Evolutionary conservation across 2,797 vertebrate genomes (phyloP), one percentile per base, ranked within the genome.

Genomic region (Crypturellus tataupa): DNA sequence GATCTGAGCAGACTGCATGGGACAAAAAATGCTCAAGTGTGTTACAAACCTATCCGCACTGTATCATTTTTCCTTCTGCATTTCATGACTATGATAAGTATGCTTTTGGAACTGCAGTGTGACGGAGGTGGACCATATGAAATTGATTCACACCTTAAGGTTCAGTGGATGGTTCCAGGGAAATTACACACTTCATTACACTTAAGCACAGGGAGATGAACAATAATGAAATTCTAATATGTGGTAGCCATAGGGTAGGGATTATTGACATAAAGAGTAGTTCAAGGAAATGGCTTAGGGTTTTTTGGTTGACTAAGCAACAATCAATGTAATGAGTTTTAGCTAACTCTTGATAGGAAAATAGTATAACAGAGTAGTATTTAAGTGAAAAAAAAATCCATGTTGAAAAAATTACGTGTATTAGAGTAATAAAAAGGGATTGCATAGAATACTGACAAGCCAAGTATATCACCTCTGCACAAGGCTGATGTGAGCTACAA

Each of bases 161-260:
- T 21, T 80, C 53, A 80, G 20, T 53, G 39, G 44, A 89, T 80
- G 46, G 17, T 89, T 94, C 75, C 65, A 89, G 44, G 47, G 56
- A 95, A 95, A 94, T 95, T 76, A 89, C 56, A 91, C 78, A 84
- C 51, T 76, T 90, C 71, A 90, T 94, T 91, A 88, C 40, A 87
- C 51, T 89, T 68, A 84, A 93, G 68, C 21, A 67, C 29, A 92
- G 55, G 67, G 24, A 89, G 39, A 76, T 56, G 55, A 89, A 69
- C 64, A 88, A 64, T 69, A 94, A 84, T 90, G 60, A 78, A 93
- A 93, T 80, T 35, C 9, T 95, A 92, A 92, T 75, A 94, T 60
- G 8, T 14, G 67, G 63, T 31, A 62, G 25, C 35, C 62, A 51
- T 64, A 86, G n/a, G n/a, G 9, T 82, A 42, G 59, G 85, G 35